Base-by-base conservation (phyloP, 2,113 vertebrate genomes). In the Sinosuthora webbiana region DNA sequence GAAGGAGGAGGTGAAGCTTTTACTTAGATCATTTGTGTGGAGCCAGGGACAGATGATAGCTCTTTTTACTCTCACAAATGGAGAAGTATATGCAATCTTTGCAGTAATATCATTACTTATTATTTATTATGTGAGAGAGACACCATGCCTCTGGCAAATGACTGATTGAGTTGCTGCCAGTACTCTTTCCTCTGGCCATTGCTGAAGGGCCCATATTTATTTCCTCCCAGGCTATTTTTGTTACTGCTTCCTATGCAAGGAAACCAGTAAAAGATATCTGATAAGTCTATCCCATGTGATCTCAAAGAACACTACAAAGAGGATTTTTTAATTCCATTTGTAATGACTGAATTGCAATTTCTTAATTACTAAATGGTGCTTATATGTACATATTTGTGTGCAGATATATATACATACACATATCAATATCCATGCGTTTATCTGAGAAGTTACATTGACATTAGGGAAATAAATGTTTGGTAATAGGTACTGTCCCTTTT, bases 361-460 rank as follows among this genome's bases (percentile, higher is more conserved):
- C 31, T 79, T 59, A 76, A 42, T 50, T 85, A 63, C 15, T 69
- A 33, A 76, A 31, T 87, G 9, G 22, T 79, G 28, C 13, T 71
- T 88, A 41, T 62, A 31, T 13, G 11, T 57, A 41, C 7, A 7
- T 68, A 35, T 23, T 16, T 64, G 12, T 56, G 20, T 62, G 50
- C 16, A 42, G n/a, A n/a, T 42, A 23, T 47, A 13, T 25, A 28
- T 50, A 25, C 20, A 60, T 35, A 7, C 4, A 5, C 4, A 10
- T n/a, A 23, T 22, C 31, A 49, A 13, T 55, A 59, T 55, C 11
- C 10, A 17, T 0, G 0, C 0, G 1, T 64, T 8, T 41, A 31
- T 88, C n/a, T 28, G 57, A 69, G 35, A 80, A 56, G 27, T 21
- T 47, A 7, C 3, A 0, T 6, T 89, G 41, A 23, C 55, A 13